Conservation (phyloP, 2,888 invertebrate species). For the Cheilosia vulpina region DNA sequence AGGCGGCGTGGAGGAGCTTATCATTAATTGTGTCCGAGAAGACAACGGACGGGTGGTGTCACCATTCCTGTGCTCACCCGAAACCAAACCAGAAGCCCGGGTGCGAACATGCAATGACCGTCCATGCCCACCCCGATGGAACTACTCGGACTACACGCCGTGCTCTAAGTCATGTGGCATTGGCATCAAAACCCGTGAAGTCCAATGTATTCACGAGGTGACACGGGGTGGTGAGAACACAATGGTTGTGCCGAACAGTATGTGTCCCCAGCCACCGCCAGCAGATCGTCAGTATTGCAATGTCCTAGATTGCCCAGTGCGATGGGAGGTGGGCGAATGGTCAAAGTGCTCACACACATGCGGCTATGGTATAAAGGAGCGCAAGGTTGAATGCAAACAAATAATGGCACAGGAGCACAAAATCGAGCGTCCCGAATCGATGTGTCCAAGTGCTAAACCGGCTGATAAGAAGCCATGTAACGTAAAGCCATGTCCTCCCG, state of each 20-base stretch:
- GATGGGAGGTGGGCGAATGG: slow-evolving; percentile 95
- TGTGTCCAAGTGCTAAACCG: slow-evolving; percentile 91
- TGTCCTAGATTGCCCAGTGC: slow-evolving; percentile 95
- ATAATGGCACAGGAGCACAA: slow-evolving; percentile 96
- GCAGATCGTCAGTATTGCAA: slow-evolving; percentile 96
- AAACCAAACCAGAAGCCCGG: slow-evolving; percentile 94
- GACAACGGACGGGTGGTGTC: slow-evolving; percentile 94
- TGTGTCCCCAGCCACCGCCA: slow-evolving; percentile 95
- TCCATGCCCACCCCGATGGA: slow-evolving; percentile 98
- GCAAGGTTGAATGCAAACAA: slow-evolving; percentile 94
- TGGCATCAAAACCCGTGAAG: slow-evolving; percentile 95
- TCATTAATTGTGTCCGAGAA: slow-evolving; percentile 94
- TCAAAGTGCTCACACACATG: slow-evolving; percentile 96
- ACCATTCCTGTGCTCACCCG: slow-evolving; percentile 93
- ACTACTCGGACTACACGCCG: slow-evolving; percentile 93
- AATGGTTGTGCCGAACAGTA: slow-evolving; percentile 95
- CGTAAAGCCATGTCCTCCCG: slow-evolving; percentile 90
- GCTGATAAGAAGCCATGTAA: slow-evolving; percentile 93
- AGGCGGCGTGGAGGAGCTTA: slow-evolving; percentile 93
- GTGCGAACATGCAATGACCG: slow-evolving; percentile 96
- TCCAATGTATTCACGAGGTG: slow-evolving; percentile 86
- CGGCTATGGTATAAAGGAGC: slow-evolving; percentile 94
- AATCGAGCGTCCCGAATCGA: slow-evolving; percentile 90
- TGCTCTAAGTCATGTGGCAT: slow-evolving; percentile 98
- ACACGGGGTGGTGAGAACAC: slow-evolving; percentile 94